Conservation (phyloP, 2,113 vertebrate genomes). For the Murina feae region DNA sequence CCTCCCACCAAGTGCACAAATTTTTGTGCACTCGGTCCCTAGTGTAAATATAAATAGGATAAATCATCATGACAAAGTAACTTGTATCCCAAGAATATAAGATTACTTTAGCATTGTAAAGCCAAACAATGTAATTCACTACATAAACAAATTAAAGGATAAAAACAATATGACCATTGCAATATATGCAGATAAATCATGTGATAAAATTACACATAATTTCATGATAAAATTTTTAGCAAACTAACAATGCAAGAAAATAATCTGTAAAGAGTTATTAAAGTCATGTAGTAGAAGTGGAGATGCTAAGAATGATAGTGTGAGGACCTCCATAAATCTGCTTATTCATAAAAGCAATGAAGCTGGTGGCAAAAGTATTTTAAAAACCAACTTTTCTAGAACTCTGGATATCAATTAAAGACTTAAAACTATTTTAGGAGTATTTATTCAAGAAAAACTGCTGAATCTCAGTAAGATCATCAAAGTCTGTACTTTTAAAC, state of each 20-base stretch:
- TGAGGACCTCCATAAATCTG: neutral
- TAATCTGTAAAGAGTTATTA: neutral
- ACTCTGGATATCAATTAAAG: neutral
- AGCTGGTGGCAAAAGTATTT: neutral
- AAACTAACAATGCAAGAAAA: neutral
- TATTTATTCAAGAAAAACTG: neutral
- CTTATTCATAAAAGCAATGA: neutral
- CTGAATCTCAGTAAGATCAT: neutral
- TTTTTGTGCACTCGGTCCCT: too few species aligned
- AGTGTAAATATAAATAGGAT: neutral
- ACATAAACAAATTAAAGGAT: neutral
- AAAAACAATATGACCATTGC: constrained; percentile 1
- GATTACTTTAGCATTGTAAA: neutral
- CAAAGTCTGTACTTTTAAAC: neutral
- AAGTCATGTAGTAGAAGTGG: neutral
- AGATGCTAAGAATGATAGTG: neutral
- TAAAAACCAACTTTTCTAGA: neutral
- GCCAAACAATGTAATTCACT: neutral
- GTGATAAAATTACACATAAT: neutral
- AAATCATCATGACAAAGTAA: constrained; percentile 2
- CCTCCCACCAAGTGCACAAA: too few species aligned
- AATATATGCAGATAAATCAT: neutral
- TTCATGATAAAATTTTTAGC: neutral
- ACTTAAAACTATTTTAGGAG: neutral
- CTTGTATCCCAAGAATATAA: neutral